Base-by-base conservation (phyloP, 2,113 vertebrate genomes). In the Phoenicopterus ruber region DNA sequence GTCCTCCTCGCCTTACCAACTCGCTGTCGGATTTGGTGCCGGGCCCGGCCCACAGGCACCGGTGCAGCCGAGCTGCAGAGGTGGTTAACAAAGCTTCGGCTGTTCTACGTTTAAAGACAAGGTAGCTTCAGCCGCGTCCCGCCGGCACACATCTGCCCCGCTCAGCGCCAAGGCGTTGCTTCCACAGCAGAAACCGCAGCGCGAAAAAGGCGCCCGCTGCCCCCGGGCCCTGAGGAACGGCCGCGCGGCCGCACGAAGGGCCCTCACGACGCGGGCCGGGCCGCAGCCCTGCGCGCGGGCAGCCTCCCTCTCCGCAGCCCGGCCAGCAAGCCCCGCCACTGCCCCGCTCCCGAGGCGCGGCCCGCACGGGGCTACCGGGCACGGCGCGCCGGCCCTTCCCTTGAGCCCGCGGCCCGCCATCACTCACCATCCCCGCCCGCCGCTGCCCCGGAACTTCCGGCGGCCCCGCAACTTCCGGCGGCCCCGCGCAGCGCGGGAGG, bases 31-130 rank as follows among this genome's bases (percentile, higher is more conserved):
- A 31, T 4, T 32, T 13, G 77, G 72, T 4, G 19, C 0, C 9
- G 14, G 17, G 13, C 31, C 74, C 5, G 52, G 8, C 76, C 40
- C 40, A 9, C 31, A 25, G 8, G 9, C 67, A 10, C 44, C 0
- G 31, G 2, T 0, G 2, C 0, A 42, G 24, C 63, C 2, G 4
- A 49, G 18, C 2, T 7, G 2, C 38, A 17, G 19, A 3, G 17
- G 0, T 0, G 18, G 38, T 24, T 19, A 55, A 63, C 1, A n/a
- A 71, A 34, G 1, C 50, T 18, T 9, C n/a, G 0, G 12, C 29
- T 36, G 11, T 2, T 7, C 34, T 2, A 16, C 20, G 11, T 6
- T 50, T 32, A 16, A 66, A 70, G 46, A 3, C 1, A 19, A n/a
- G 7, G 16, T 1, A 42, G 4, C 5, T 38, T 14, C 80, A 29